A percentile compares a stretch with the other conserved stretches of the same genome.
Evolutionary conservation across 2,113 vertebrate species (phyloP).

Genomic region (Grallaria varia): DNA sequence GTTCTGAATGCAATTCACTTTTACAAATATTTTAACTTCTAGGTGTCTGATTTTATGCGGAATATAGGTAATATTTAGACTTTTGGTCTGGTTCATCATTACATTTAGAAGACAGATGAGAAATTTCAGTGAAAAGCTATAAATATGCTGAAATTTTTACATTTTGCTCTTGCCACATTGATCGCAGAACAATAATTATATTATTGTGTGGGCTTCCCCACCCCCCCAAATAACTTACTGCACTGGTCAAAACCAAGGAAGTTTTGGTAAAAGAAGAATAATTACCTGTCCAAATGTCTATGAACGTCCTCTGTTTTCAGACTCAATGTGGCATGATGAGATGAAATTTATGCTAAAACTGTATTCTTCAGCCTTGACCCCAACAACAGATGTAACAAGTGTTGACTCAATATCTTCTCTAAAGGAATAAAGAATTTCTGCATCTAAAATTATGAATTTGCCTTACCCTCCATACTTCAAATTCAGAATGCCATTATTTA

Average conservation of each 20-base stretch:
- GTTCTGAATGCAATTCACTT: neutral
- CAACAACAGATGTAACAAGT: no score
- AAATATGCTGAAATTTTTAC: neutral
- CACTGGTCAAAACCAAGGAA: no score
- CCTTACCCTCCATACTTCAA: no score
- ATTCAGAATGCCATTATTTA: no score
- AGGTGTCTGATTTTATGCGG: neutral
- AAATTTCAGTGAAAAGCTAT: neutral
- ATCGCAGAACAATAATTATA: neutral
- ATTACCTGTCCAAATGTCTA: neutral
- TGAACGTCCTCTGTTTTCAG: neutral
- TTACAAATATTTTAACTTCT: neutral
- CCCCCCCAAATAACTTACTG: no score
- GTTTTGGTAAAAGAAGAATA: neutral
- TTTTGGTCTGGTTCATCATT: neutral
- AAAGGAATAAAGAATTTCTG: no score
- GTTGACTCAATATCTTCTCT: no score
- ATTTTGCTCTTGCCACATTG: neutral
- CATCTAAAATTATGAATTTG: no score
- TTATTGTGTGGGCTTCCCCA: fast-evolving
- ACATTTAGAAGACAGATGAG: neutral
- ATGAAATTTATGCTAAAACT: no score
- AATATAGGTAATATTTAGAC: neutral
- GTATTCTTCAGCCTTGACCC: no score
- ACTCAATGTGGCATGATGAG: no score